These are phyloP conservation scores for Monochamus alternatus DNA, from an alignment of 2,888 invertebrate species.

Conservation along the genomic window DNA sequence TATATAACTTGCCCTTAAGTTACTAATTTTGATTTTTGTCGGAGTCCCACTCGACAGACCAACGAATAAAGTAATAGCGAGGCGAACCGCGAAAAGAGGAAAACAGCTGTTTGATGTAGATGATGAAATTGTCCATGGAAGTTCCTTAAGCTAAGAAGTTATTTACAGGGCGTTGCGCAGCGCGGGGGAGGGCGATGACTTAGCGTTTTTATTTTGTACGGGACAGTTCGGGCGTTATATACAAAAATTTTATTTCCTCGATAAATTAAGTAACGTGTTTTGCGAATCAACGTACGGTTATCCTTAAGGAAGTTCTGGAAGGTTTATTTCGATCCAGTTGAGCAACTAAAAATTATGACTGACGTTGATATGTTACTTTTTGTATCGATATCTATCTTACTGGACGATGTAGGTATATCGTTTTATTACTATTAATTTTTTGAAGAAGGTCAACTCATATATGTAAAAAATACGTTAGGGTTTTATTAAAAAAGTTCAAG, in stretches of 20 bases:
- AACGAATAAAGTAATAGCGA: constrained; percentile 32
- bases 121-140: constrained; percentile 58
- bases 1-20: neutral
- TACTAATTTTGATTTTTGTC: constrained; percentile 5
- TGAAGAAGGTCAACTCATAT: no score
- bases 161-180: constrained; percentile 58
- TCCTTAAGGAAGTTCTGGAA: no score
- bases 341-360: no score
- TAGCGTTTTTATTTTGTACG: constrained; percentile 31
- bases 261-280: no score
- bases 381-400: no score
- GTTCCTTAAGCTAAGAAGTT: constrained; percentile 61
- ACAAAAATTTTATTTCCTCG: neutral
- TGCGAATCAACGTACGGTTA: no score
- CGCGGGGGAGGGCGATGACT: constrained; percentile 46
- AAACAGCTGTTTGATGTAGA: constrained; percentile 31
- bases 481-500: no score
- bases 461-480: no score
- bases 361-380: no score
- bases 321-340: no score
- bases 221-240: constrained; percentile 10
- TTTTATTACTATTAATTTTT: no score
- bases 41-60: neutral
- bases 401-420: no score
- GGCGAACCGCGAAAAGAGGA: constrained; percentile 12